Base-by-base conservation (phyloP, 37 sponge, comb jelly and placozoan species). In the Aplysina aerophoba region DNA sequence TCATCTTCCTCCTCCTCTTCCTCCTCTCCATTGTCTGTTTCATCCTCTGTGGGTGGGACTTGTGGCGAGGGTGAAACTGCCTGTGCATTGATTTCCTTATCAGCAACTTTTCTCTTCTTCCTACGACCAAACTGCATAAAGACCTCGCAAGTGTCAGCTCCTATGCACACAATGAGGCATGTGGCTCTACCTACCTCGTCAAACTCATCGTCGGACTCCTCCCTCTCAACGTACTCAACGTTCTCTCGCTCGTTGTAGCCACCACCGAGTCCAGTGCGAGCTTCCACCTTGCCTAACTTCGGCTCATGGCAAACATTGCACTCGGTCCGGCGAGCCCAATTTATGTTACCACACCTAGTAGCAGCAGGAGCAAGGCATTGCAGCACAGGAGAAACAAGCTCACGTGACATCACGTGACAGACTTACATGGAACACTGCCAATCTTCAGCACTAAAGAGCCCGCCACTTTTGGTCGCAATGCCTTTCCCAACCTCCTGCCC, bases 361-460 rank as follows among this genome's bases (percentile, higher is more conserved):
- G 15, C 50, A 55, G 30, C 28, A 79, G 3, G 12, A 79, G 19
- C 6, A 8, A 4, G n/a, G 19, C 83, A 59, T 11, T 11, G 55
- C 21, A 54, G 57, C 25, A 80, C n/a, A 6, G 77, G 4, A 30
- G 77, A 1, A 15, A 73, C 77, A 39, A 3, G 77, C 3, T 6
- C 28, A 63, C 5, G 65, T 25, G 65, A 28, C 65, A 28, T 63
- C 28, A 30, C 65, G 28, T 28, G 28, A 30, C 65, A 15, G 11
- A 36, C 90, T 87, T 55, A 95, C 92, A 85, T 93, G 33, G 95
- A 74, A 59, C 99, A 98, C 81, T 96, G 97, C 99, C 99, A 98
- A 84, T 98, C 99, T 2, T 98, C 97, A 85, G 97, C 95, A 75
- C 95, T 94, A 88, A 98, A 98, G 20, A 98, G 92, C 12, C 99